Evolutionary conservation across 2,113 vertebrate species (phyloP).

Genomic region (Chlorodrepanis virens): DNA sequence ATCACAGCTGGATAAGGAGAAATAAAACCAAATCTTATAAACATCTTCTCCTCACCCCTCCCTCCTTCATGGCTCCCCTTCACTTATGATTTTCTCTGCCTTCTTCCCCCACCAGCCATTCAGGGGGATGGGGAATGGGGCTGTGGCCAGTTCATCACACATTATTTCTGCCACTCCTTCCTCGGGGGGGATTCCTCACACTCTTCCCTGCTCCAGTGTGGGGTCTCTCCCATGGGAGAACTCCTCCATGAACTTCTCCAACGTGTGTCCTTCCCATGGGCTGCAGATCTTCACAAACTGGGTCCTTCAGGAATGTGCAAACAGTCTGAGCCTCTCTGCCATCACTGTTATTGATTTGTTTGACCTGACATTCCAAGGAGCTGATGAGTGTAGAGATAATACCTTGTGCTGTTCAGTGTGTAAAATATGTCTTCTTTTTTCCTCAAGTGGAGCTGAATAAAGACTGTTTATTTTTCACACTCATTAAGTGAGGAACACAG

Average conservation of each 20-base stretch:
- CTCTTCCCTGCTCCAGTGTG: background rate
- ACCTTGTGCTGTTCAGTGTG: background rate
- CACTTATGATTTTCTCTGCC: background rate
- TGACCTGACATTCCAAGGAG: background rate
- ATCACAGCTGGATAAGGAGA: background rate
- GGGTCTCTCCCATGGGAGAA: background rate
- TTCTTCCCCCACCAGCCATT: rapidly evolving
- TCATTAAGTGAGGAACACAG: conserved; percentile 2
- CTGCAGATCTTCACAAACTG: background rate
- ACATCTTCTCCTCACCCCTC: background rate
- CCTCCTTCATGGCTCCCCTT: background rate
- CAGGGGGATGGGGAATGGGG: background rate
- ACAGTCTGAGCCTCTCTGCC: background rate
- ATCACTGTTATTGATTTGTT: background rate
- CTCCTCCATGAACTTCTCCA: background rate
- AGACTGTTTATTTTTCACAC: conserved; percentile 37
- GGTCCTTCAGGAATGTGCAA: background rate
- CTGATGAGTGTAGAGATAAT: background rate
- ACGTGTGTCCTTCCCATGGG: rapidly evolving
- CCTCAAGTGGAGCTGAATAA: background rate
- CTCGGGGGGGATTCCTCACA: background rate
- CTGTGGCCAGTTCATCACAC: background rate
- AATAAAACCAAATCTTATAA: background rate
- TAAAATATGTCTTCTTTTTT: background rate
- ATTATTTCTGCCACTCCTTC: background rate